Evolutionary conservation across 2,797 vertebrate species (phyloP).

Genomic region (Ciconia nigra): DNA sequence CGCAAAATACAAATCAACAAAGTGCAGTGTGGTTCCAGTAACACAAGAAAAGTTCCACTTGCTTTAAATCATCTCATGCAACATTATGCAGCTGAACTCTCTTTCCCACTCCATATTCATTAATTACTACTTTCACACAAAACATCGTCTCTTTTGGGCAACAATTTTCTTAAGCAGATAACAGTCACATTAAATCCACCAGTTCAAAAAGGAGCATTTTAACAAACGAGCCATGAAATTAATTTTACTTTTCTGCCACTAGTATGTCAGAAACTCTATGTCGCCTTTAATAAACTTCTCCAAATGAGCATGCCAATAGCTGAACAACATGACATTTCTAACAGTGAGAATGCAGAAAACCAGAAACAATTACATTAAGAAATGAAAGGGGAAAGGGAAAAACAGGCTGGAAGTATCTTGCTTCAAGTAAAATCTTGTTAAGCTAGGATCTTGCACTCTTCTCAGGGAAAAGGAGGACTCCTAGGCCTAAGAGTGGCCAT

Average conservation of each 20-base stretch:
- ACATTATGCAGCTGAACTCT: neutral
- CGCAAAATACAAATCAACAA: neutral
- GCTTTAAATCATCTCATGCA: neutral
- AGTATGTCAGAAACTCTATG: slow-evolving; percentile 49
- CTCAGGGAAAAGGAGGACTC: neutral
- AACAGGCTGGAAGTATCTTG: neutral
- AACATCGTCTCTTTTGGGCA: neutral
- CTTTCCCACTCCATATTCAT: neutral
- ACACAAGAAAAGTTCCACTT: neutral
- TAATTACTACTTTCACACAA: neutral
- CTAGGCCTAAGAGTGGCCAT: neutral
- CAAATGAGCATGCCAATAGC: slow-evolving; percentile 33
- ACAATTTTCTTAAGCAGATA: slow-evolving; percentile 13
- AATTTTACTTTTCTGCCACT: slow-evolving; percentile 8
- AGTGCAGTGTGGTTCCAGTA: neutral
- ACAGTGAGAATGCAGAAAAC: slow-evolving; percentile 46
- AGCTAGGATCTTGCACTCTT: neutral
- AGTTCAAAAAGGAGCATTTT: slow-evolving; percentile 20
- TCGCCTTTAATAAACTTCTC: slow-evolving; percentile 31
- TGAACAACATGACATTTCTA: slow-evolving; percentile 49
- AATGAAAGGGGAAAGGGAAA: neutral
- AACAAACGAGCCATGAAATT: slow-evolving; percentile 53
- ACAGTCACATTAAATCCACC: slow-evolving; percentile 15
- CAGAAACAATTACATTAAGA: slow-evolving; percentile 53
- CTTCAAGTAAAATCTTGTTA: neutral